Evolutionary conservation across 2,888 invertebrate genomes (phyloP).

Genomic region (Hydroisotoma schaefferi): DNA sequence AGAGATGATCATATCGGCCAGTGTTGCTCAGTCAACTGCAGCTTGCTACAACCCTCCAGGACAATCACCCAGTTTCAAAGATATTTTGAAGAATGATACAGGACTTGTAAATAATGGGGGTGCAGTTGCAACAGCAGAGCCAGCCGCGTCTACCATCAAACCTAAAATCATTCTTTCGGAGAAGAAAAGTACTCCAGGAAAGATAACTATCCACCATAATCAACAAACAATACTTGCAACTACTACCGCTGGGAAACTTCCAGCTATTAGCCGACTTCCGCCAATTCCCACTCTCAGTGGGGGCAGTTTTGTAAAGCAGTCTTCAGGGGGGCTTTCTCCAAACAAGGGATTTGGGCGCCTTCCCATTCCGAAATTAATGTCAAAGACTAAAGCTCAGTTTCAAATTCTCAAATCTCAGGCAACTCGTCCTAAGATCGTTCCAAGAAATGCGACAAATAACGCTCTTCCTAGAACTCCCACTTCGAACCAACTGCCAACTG

Average conservation of each 20-base stretch:
- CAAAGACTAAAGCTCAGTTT: conserved; percentile 8
- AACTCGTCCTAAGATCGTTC: conserved; percentile 4
- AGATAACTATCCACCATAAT: background rate
- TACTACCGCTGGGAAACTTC: too few species aligned
- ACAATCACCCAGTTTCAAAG: too few species aligned
- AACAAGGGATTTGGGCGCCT: background rate
- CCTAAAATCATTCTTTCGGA: too few species aligned
- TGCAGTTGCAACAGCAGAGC: too few species aligned
- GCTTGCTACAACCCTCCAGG: conserved; percentile 7
- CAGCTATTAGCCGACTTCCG: too few species aligned
- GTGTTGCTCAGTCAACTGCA: conserved; percentile 9
- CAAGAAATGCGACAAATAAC: conserved; percentile 1
- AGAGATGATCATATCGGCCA: conserved; percentile 5
- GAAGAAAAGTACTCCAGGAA: too few species aligned
- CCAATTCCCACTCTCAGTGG: too few species aligned
- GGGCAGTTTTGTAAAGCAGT: background rate
- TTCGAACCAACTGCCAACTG: background rate
- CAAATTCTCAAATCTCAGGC: conserved; percentile 9
- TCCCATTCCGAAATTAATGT: conserved; percentile 9
- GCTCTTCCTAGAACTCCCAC: background rate
- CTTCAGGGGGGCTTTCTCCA: background rate
- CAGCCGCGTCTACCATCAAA: too few species aligned
- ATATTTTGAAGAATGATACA: too few species aligned
- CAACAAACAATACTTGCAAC: background rate
- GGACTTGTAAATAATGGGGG: background rate